These are phyloP conservation scores for Arvicanthis niloticus DNA, from an alignment of 2,113 vertebrate genomes.

Conservation along the genomic window DNA sequence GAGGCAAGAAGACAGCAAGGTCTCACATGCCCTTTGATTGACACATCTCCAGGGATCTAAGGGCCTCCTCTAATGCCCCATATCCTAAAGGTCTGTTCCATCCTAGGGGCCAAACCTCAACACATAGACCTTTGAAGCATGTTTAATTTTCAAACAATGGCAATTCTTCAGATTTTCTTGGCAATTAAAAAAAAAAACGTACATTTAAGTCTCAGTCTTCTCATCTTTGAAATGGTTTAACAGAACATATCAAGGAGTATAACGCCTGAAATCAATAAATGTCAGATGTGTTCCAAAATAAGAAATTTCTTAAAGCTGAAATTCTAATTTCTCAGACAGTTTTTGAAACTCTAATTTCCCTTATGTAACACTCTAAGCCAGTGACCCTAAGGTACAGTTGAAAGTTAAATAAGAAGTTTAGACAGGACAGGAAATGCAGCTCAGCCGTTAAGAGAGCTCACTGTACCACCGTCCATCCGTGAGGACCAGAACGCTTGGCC, in stretches of 20 bases:
- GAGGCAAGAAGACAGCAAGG: neutral
- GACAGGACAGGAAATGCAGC: neutral
- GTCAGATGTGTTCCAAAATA: neutral
- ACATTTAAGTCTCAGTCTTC: neutral
- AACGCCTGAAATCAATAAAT: neutral
- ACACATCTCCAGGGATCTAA: neutral
- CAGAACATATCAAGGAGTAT: neutral
- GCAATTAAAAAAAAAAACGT: neutral
- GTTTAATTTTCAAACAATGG: neutral
- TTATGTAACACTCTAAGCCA: neutral
- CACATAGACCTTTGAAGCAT: neutral
- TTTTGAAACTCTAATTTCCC: neutral
- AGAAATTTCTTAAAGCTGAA: neutral
- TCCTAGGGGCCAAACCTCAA: neutral
- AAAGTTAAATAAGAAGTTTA: neutral
- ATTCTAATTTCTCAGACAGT: neutral
- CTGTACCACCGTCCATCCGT: neutral
- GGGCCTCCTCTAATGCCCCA: too few relatives aligned
- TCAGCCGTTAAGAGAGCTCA: neutral
- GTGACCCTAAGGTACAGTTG: neutral
- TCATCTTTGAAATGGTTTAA: neutral
- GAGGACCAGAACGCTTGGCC: neutral
- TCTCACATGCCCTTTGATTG: neutral
- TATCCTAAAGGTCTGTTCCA: too few relatives aligned
- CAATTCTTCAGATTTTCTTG: neutral